Percentiles rank a stretch among this genome's conserved stretches.
These are phyloP conservation scores for Quadroppia sp. DNA, from an alignment of 2,888 invertebrate species.

Conservation along the genomic window DNA sequence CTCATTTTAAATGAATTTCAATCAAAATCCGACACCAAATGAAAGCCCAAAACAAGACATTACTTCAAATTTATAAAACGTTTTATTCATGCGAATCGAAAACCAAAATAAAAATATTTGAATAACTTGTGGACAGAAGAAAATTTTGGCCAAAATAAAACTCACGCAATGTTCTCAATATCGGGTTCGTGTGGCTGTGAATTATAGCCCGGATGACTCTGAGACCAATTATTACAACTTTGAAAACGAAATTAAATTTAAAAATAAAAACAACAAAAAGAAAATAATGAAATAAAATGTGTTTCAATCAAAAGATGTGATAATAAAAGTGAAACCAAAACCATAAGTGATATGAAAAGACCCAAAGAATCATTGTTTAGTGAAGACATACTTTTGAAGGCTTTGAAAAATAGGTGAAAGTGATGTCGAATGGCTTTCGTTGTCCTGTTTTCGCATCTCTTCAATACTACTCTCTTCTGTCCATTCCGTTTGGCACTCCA, in stretches of 20 bases:
- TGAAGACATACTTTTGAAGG: slow-evolving; percentile 25
- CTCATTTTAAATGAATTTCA: not conserved
- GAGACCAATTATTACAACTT: slow-evolving; percentile 29
- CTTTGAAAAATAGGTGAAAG: not conserved
- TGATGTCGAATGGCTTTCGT: not conserved
- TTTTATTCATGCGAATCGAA: not conserved
- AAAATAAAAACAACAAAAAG: slow-evolving; percentile 43
- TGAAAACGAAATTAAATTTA: not conserved
- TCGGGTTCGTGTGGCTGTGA: slow-evolving; percentile 8
- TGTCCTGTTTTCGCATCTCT: not conserved
- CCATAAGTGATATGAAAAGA: not conserved
- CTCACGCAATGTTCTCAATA: slow-evolving; percentile 26
- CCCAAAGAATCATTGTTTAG: not conserved
- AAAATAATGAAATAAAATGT: slow-evolving; percentile 3
- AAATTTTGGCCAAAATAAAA: slow-evolving; percentile 2
- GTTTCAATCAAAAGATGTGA: not conserved
- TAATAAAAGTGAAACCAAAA: not conserved
- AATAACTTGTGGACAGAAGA: not conserved
- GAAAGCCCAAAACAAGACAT: not conserved
- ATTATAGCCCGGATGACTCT: slow-evolving; percentile 5
- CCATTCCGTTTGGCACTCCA: not conserved
- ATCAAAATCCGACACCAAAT: not conserved
- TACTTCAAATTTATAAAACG: not conserved
- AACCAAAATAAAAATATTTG: not conserved
- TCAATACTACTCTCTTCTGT: not conserved